These are phyloP conservation scores for Platycercus adscitus DNA, from an alignment of 2,113 vertebrate species.

Conservation along the genomic window DNA sequence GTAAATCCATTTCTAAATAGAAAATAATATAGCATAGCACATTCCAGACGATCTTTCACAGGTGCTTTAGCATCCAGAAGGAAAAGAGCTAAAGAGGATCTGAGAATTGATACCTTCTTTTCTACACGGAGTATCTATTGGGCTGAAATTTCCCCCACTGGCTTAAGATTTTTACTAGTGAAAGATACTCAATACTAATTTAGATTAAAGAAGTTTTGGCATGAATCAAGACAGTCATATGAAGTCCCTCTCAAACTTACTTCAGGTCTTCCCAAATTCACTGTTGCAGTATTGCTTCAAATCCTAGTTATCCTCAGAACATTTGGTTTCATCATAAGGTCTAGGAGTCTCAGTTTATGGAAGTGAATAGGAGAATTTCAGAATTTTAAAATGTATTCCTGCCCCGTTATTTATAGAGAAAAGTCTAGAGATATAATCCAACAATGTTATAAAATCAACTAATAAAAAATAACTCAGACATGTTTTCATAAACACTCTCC, in stretches of 20 bases:
- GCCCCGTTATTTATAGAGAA: background rate
- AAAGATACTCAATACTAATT: background rate
- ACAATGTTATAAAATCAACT: background rate
- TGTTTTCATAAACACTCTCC: background rate
- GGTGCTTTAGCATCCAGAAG: conserved; percentile 5
- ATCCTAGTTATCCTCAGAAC: background rate
- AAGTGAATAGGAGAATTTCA: background rate
- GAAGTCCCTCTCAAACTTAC: background rate
- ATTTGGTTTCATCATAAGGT: background rate
- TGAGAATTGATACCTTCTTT: background rate
- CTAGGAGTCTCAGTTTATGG: background rate
- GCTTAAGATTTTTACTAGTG: background rate
- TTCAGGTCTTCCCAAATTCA: background rate
- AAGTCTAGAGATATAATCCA: background rate
- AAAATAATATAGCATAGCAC: conserved; percentile 49
- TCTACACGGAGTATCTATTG: background rate
- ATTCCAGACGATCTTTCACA: conserved; percentile 10
- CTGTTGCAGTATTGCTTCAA: background rate
- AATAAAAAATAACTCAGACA: background rate
- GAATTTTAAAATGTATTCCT: background rate
- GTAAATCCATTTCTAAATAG: conserved; percentile 64
- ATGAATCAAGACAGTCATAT: background rate
- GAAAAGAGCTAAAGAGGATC: background rate
- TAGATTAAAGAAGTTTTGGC: background rate
- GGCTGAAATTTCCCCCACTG: background rate